These are phyloP conservation scores for Cheilosia grossa DNA, from an alignment of 2,888 invertebrate genomes.

Conservation along the genomic window DNA sequence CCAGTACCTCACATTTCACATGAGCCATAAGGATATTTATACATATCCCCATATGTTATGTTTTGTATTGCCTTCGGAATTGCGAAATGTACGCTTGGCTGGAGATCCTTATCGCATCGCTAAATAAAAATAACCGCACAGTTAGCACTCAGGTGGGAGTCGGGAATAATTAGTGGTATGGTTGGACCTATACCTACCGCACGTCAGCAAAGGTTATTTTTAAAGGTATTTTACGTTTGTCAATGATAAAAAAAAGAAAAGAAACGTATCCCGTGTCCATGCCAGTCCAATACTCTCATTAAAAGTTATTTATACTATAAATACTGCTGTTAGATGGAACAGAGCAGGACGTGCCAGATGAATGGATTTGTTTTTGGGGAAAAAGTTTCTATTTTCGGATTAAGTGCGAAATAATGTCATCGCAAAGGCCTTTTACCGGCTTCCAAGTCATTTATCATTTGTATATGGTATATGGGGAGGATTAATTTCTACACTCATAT, in stretches of 20 bases:
- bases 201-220: constrained; percentile 29
- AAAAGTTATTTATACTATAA: constrained; percentile 17
- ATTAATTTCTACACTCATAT: constrained; percentile 52
- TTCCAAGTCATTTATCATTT: constrained; percentile 60
- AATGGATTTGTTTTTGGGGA: background rate
- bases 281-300: too few relatives aligned
- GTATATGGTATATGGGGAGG: constrained; percentile 39
- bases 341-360: background rate
- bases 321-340: background rate
- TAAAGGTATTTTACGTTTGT: background rate
- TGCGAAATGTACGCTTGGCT: constrained; percentile 60
- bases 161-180: constrained; percentile 43
- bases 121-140: constrained; percentile 55
- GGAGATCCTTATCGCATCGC: constrained; percentile 59
- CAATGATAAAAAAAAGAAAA: too few relatives aligned
- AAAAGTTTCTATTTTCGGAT: constrained; percentile 47
- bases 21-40: constrained; percentile 25
- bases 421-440: background rate
- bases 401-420: constrained; percentile 47
- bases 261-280: too few relatives aligned
- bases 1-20: constrained; percentile 10
- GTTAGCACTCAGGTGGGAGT: constrained; percentile 49
- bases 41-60: constrained; percentile 4
- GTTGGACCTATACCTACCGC: background rate
- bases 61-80: constrained; percentile 33